Evolutionary conservation across 2,113 vertebrate species (phyloP).

Genomic region (Epinephelus cyanopodus): DNA sequence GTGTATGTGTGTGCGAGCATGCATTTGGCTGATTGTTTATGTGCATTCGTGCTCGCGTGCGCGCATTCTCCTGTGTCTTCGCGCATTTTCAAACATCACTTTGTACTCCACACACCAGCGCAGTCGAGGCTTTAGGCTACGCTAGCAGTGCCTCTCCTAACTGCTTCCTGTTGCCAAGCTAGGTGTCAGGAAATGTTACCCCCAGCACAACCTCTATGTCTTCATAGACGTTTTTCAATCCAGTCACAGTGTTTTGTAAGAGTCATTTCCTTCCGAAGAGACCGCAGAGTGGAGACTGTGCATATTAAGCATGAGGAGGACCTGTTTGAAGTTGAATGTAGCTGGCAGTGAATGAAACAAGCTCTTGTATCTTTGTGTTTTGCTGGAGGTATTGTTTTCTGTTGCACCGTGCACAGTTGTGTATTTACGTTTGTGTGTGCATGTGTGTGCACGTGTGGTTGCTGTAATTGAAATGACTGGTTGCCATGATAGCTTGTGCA

Average conservation of each 20-base stretch:
- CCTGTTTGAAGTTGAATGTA: constrained; percentile 73
- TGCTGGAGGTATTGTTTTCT: constrained; percentile 65
- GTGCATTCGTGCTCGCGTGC: constrained; percentile 34
- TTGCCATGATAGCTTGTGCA: constrained; percentile 67
- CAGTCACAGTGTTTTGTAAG: constrained; percentile 52
- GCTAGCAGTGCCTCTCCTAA: constrained; percentile 54
- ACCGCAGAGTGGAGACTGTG: constrained; percentile 55
- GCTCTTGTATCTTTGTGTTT: constrained; percentile 65
- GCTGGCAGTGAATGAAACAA: constrained; percentile 73
- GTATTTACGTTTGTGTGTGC: constrained; percentile 12
- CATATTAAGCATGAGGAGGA: constrained; percentile 67
- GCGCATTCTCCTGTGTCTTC: constrained; percentile 59
- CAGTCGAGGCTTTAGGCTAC: constrained; percentile 55
- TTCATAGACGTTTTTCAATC: constrained; percentile 63
- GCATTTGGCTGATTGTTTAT: constrained; percentile 58
- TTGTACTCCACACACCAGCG: constrained; percentile 62
- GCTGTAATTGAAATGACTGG: constrained; percentile 69
- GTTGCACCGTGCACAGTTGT: constrained; percentile 26
- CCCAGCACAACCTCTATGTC: constrained; percentile 53
- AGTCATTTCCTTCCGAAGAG: constrained; percentile 65
- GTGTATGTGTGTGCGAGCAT: constrained; percentile 34
- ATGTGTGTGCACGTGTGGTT: constrained; percentile 21
- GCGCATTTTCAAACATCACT: constrained; percentile 74
- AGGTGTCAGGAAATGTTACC: constrained; percentile 72
- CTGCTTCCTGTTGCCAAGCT: constrained; percentile 65